phyloP scores from a whole-genome alignment of 2,888 invertebrate genomes.

The Unio pictorum region DNA sequence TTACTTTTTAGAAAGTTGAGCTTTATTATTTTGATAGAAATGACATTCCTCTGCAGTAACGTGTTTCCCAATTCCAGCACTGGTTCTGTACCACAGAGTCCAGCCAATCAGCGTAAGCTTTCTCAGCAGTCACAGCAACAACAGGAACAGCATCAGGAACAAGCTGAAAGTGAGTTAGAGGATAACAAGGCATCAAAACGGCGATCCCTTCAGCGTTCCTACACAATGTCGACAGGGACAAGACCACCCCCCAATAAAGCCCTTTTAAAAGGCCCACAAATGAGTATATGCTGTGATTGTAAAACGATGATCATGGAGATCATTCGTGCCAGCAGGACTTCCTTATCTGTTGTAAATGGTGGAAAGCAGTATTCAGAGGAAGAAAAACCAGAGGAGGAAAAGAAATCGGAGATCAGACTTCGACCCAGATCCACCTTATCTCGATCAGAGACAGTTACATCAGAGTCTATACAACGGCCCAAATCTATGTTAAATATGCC shows the following conservation, averaged over 20 bases:
- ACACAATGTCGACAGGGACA: conserved; percentile 44
- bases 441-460: no score
- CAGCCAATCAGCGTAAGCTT: conserved; percentile 60
- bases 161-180: conserved; percentile 9
- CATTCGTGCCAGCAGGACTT: conserved; percentile 86
- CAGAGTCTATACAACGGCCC: no score
- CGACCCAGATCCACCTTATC: no score
- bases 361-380: conserved; percentile 9
- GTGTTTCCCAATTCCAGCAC: conserved; percentile 58
- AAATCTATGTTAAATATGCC: no score
- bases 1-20: no score
- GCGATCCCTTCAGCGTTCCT: conserved; percentile 49
- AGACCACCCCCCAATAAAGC: conserved; percentile 44
- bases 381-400: no score
- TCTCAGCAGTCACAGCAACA: conserved; percentile 35
- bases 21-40: no score
- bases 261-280: conserved; percentile 76
- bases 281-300: conserved; percentile 95
- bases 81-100: conserved; percentile 75
- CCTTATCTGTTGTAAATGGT: conserved; percentile 55
- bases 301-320: conserved; percentile 94
- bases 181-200: conserved; percentile 28
- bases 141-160: conserved; percentile 10
- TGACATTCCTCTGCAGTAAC: no score
- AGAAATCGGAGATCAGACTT: no score